Conservation (phyloP, 2,797 vertebrate species). For the Pseudochirops cupreus region DNA sequence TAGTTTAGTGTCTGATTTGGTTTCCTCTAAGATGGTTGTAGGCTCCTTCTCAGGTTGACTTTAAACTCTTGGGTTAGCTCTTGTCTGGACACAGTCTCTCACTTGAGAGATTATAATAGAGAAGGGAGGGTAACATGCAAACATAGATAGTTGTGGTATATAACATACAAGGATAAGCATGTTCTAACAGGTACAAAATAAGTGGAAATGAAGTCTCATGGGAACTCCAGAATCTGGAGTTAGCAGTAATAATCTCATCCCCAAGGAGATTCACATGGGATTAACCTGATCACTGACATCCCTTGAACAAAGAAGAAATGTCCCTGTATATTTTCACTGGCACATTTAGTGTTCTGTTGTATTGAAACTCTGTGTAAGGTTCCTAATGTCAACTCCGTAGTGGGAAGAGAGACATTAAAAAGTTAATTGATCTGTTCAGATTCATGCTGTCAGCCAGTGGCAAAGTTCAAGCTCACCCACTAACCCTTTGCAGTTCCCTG, state of each 20-base stretch:
- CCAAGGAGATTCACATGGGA: neutral
- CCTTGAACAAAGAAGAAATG: neutral
- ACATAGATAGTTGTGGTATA: neutral
- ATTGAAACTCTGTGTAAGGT: neutral
- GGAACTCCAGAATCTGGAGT: neutral
- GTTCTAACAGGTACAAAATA: neutral
- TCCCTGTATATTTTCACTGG: neutral
- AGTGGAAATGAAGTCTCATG: neutral
- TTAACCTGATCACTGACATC: neutral
- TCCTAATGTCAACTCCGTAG: neutral
- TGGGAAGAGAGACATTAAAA: neutral
- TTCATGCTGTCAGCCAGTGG: neutral
- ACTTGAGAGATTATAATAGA: neutral
- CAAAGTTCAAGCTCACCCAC: constrained; percentile 5
- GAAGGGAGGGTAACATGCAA: neutral
- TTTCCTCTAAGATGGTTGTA: neutral
- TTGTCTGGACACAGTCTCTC: neutral
- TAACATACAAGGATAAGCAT: neutral
- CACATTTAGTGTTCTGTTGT: neutral
- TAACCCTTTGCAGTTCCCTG: neutral
- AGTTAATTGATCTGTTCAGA: neutral
- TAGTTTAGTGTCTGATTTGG: neutral
- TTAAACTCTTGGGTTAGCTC: neutral
- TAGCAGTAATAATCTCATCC: neutral
- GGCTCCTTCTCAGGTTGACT: neutral